Base-by-base conservation (phyloP, 1,140 invertebrate genomes). In the Ectropis grisescens region DNA sequence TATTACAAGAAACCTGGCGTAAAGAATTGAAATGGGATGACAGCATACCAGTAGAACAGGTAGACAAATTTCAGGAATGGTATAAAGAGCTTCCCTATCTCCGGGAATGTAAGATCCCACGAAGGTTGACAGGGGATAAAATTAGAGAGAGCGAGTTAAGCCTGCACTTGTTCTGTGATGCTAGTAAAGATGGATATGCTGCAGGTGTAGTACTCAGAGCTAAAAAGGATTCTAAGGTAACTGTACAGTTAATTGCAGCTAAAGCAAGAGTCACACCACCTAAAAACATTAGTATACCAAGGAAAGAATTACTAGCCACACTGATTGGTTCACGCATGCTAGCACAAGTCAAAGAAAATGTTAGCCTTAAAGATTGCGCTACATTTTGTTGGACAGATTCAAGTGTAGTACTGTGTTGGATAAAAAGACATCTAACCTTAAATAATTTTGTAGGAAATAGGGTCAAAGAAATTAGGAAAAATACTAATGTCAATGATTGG, bases 401-500 rank as follows among this genome's bases (percentile, higher is more conserved):
- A 13, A 16, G 13, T 1, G 40, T 42, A 10, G 24, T 16, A 11
- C 23, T 31, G 33, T 33, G 15, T 11, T 42, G 40, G 40, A 27
- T 42, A 8, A 35, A n/a, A 42, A 11, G 11, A 28, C 24, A 42
- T 11, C 5, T 28, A 14, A 12, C 25, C 11, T 36, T 22, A 29
- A 32, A 37, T 2, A 15, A 11, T 12, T 43, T 33, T 33, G 40
- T 42, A 11, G 26, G 30, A 11, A 43, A 43, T 15, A 32, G 41
- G 12, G 19, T 43, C 11, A 43, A 43, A 37, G 34, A 43, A 37
- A 43, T 43, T 2, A 29, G 24, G 23, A 7, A 33, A 26, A 13
- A 37, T 33, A 37, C 33, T 13, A 32, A 43, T 13, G 29, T 11
- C 2, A 15, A 37, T 2, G 12, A 43, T 19, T 43, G 41, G 41